A percentile compares a stretch with the other conserved stretches of the same genome.
Evolutionary conservation across 2,113 vertebrate species (phyloP).

Genomic region (Gallinago media): DNA sequence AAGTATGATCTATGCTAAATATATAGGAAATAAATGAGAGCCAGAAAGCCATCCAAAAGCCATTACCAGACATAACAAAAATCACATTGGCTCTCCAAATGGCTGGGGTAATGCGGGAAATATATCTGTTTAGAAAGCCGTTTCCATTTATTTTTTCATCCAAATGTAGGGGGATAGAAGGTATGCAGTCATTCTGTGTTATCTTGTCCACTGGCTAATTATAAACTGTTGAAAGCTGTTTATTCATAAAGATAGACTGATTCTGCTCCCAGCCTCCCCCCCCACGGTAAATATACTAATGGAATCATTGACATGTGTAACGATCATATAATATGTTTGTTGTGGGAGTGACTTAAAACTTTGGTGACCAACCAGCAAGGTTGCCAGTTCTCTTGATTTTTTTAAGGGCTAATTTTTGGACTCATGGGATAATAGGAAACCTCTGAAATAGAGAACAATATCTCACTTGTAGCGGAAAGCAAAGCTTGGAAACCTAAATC

Average conservation of each 20-base stretch:
- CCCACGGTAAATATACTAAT: neutral
- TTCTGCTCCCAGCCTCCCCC: neutral
- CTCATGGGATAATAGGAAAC: neutral
- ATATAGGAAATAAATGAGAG: constrained; percentile 57
- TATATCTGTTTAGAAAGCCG: neutral
- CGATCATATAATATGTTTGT: neutral
- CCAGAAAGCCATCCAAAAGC: constrained; percentile 46
- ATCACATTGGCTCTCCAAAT: constrained; percentile 12
- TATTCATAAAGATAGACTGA: neutral
- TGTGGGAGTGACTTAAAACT: neutral
- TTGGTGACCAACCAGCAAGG: neutral
- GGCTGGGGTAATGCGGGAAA: neutral
- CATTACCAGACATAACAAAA: constrained; percentile 60
- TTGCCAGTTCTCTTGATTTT: neutral
- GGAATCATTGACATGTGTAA: neutral
- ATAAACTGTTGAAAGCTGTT: constrained; percentile 9
- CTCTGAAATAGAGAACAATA: neutral
- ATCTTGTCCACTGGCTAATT: constrained; percentile 11
- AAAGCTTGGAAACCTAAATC: neutral
- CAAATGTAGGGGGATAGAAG: neutral
- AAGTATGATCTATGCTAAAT: constrained; percentile 51
- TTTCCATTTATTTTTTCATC: neutral
- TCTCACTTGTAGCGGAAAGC: neutral
- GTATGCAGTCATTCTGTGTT: neutral
- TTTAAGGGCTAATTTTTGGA: neutral